Evolutionary conservation across 2,113 vertebrate species (phyloP), one percentile per base, ranked within the genome.

Genomic region (Uropsilus gracilis): DNA sequence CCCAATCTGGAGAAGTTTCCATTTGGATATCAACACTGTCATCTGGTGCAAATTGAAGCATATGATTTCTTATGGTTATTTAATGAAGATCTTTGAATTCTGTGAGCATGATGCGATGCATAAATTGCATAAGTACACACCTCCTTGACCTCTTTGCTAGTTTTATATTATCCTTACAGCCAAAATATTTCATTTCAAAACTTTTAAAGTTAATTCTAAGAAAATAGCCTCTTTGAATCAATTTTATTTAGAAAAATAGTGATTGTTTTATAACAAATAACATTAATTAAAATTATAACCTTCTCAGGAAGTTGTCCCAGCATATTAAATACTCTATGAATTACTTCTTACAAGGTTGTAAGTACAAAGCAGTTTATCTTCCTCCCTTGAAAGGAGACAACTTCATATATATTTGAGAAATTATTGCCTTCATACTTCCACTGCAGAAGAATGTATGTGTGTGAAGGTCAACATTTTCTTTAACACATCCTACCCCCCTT

Each of bases 261-360:
- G n/a, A 37, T 64, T 3, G 48, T 90, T 95, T 90, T 50, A 59
- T 71, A 85, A 72, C 61, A 90, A 78, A 73, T 2, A 17, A 69
- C 71, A 81, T 90, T 94, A 94, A 94, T 95, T 90, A 89, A 89
- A 96, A 92, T 86, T 86, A 73, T 59, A 89, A 28, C 81, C 13
- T 95, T 89, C 42, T 17, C 80, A 82, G 39, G 39, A 87, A 81
- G 61, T 39, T 66, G 1, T 64, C 24, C 61, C 7, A 73, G 72
- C 95, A 94, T 91, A 94, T 87, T 94, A 93, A 96, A 34, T 84
- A 73, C 11, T 42, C 4, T 66, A 44, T 86, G 37, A 95, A 86
- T 89, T 94, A 87, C 63, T 84, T 96, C 32, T 4, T 76, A 68
- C 42, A 83, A 92, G 30, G 34, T 80, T 69, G 6, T 94, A 83